Conservation (phyloP, 2,797 vertebrate genomes). For the Morus bassanus region DNA sequence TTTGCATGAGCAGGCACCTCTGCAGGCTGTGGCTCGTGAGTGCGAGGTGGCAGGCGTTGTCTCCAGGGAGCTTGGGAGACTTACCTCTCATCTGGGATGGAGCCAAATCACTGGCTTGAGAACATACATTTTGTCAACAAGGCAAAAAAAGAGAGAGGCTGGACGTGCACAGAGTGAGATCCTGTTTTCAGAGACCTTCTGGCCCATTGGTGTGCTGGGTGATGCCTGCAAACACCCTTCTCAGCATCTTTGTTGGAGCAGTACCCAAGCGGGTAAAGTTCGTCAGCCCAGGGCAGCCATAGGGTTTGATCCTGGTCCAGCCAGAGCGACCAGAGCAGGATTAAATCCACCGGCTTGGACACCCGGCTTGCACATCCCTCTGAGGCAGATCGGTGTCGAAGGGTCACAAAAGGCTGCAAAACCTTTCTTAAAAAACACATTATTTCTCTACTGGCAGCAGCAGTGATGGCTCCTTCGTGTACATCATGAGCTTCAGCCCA, state of each 20-base stretch:
- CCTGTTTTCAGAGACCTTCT: background rate
- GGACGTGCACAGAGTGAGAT: rapidly evolving
- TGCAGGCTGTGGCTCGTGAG: background rate
- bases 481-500: background rate
- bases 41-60: rapidly evolving
- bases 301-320: background rate
- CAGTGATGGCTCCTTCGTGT: background rate
- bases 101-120: background rate
- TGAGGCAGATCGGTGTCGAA: background rate
- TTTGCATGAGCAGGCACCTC: background rate
- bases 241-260: background rate
- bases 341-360: background rate
- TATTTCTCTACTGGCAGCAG: background rate
- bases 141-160: background rate
- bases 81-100: background rate
- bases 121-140: background rate
- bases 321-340: background rate
- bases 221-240: background rate
- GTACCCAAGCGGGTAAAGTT: background rate
- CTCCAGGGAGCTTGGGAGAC: background rate
- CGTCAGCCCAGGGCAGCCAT: background rate
- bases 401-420: background rate
- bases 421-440: background rate
- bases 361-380: background rate
- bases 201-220: rapidly evolving